Evolutionary conservation across 2,797 vertebrate genomes (phyloP).

Genomic region (Petrocephalus sullivani): DNA sequence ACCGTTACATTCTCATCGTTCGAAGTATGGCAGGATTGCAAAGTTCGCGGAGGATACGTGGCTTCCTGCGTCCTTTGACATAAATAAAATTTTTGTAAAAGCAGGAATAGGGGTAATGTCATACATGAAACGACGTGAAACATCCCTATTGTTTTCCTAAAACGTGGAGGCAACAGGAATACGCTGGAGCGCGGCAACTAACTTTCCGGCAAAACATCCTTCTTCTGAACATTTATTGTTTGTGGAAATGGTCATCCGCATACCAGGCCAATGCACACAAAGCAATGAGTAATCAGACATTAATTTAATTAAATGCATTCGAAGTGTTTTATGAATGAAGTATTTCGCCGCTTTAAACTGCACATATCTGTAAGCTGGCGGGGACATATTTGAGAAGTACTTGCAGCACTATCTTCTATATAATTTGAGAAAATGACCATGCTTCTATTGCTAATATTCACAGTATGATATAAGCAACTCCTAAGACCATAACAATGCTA

Average conservation of each 20-base stretch:
- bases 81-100: constrained; percentile 9
- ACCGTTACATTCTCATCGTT: not conserved
- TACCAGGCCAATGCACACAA: not conserved
- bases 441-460: not conserved
- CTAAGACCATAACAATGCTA: not conserved
- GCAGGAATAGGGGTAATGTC: not conserved
- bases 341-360: not conserved
- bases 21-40: not conserved
- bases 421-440: not conserved
- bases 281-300: not conserved
- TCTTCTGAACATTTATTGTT: constrained; percentile 18
- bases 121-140: constrained; percentile 12
- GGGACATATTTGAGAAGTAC: not conserved
- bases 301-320: not conserved
- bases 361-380: not conserved
- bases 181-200: constrained; percentile 8
- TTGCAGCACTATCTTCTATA: not conserved
- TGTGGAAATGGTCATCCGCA: not conserved
- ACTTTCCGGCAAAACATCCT: constrained; percentile 26
- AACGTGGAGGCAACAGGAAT: not conserved
- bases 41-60: not conserved
- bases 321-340: not conserved
- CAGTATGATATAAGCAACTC: not conserved
- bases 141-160: constrained; percentile 9
- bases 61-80: not conserved